These are phyloP conservation scores for Coendou prehensilis DNA, from an alignment of 2,797 vertebrate genomes.

Conservation along the genomic window DNA sequence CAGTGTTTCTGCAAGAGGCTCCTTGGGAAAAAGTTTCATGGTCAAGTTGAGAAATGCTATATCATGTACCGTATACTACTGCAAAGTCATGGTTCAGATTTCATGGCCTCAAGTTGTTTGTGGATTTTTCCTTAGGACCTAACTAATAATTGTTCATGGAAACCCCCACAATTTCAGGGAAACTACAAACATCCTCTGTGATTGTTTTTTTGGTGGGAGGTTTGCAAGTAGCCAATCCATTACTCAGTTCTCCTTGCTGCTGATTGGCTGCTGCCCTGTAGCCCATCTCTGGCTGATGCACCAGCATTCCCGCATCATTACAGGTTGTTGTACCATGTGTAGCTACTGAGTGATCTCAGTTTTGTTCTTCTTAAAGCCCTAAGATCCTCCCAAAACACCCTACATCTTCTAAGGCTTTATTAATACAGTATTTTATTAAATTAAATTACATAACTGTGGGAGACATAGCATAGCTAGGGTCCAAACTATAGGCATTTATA, in stretches of 20 bases:
- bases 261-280: not conserved
- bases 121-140: not conserved
- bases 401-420: not conserved
- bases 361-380: not conserved
- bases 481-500: not conserved
- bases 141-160: not conserved
- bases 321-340: not conserved
- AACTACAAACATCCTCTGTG: not conserved
- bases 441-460: not conserved
- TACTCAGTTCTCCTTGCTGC: not conserved
- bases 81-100: not conserved
- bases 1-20: not conserved
- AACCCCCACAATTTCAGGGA: not conserved
- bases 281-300: not conserved
- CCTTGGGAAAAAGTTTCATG: not conserved
- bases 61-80: not conserved
- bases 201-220: not conserved
- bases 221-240: not conserved
- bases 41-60: conserved; percentile 41
- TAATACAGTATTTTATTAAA: not conserved
- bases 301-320: not conserved
- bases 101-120: not conserved
- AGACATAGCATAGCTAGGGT: not conserved
- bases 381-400: not conserved
- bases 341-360: not conserved